Base-by-base conservation (phyloP, 2,888 invertebrate species). In the Euspilapteryx auroguttella region DNA sequence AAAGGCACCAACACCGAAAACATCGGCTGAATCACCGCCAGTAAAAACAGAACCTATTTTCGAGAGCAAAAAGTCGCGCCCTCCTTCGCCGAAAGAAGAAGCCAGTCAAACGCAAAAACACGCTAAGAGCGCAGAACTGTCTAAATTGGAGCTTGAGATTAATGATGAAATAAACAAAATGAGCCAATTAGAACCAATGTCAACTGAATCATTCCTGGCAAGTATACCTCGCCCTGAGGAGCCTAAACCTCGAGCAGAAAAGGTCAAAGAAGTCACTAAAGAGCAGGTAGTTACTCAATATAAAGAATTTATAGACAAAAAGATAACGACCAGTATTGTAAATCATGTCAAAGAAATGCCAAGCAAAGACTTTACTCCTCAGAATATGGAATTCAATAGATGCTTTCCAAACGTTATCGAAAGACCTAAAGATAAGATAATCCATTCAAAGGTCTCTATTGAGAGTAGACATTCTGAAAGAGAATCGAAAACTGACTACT, bases 151-250 rank as follows among this genome's bases (percentile, higher is more conserved):
- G 8, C 17, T 17, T 6, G 17, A 17, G 17, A 17, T 17, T 8
- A 17, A 17, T 5, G 29, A 39, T 45, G 24, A 50, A 61, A 32
- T 42, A 36, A 34, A 55, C 45, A 29, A 55, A 46, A 26, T 17
- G 17, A 17, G 17, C 8, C 17, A 17, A 8, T 6, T 17, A 8
- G 8, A 5, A 6, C 17, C 5, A 8, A 6, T 8, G 8, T 8
- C 17, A 8, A 17, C 17, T 8, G 8, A 5, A 5, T 17, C 17
- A 8, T 5, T 6, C 5, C 5, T 6, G 5, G 5, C 17, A 6
- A 17, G 8, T 8, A 17, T 6, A 8, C 17, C 8, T 17, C 8
- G 5, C 17, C 5, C 5, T 8, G 5, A 5, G 5, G 17, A 17
- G 8, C 17, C 17, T 5, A n/a, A n/a, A n/a, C n/a, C n/a, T n/a